These are phyloP conservation scores for Exocentrus adspersus DNA, from an alignment of 2,888 invertebrate genomes.

Conservation along the genomic window DNA sequence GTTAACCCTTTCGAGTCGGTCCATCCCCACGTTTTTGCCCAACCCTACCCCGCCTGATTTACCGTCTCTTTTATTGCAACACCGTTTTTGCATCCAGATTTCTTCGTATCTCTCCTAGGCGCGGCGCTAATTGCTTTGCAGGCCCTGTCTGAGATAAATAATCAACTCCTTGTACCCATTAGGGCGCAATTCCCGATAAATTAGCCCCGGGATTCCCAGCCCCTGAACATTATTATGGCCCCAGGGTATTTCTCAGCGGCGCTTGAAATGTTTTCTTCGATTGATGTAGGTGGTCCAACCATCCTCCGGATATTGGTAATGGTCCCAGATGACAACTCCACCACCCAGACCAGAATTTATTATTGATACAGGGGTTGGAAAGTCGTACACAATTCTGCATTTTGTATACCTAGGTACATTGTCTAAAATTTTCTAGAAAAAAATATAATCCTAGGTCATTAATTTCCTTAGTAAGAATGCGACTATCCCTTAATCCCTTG, in stretches of 20 bases:
- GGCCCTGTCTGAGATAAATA: slow-evolving; percentile 50
- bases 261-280: slow-evolving; percentile 27
- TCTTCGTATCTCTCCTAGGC: slow-evolving; percentile 47
- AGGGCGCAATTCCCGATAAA: slow-evolving; percentile 53
- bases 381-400: too few relatives aligned
- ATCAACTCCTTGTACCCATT: slow-evolving; percentile 54
- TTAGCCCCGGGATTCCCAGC: slow-evolving; percentile 51
- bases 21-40: slow-evolving; percentile 45
- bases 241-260: slow-evolving; percentile 14
- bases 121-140: slow-evolving; percentile 50
- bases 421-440: too few relatives aligned
- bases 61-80: slow-evolving; percentile 47
- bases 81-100: slow-evolving; percentile 55
- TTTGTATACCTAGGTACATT: too few relatives aligned
- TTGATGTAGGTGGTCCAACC: slow-evolving; percentile 23
- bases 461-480: too few relatives aligned
- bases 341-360: slow-evolving; percentile 18
- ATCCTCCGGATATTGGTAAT: slow-evolving; percentile 31
- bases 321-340: slow-evolving; percentile 33
- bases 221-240: slow-evolving; percentile 42
- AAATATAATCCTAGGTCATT: too few relatives aligned
- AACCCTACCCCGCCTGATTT: slow-evolving; percentile 46
- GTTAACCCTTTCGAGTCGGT: too few relatives aligned
- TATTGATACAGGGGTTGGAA: slow-evolving; percentile 23
- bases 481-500: too few relatives aligned